These are phyloP conservation scores for Oryzias woworae DNA, from an alignment of 2,113 vertebrate genomes.

Conservation along the genomic window DNA sequence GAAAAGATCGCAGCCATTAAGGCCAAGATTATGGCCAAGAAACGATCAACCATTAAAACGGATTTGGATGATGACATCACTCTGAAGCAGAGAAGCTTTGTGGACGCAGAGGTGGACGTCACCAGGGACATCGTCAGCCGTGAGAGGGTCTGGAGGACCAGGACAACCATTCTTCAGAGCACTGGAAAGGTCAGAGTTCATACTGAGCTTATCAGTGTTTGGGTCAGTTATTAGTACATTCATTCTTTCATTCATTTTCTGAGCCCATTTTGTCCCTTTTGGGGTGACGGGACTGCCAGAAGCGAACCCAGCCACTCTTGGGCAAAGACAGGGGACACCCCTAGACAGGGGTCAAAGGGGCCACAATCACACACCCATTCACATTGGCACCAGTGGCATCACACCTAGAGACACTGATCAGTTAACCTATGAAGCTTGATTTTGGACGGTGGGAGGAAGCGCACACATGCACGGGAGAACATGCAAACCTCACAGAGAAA, in stretches of 20 bases:
- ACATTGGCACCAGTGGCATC: too few species aligned
- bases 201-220: background rate
- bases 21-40: slow-evolving; percentile 99
- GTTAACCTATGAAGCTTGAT: too few species aligned
- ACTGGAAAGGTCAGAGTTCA: slow-evolving; percentile 87
- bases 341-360: background rate
- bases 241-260: background rate
- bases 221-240: background rate
- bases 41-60: slow-evolving; percentile 97
- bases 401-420: too few species aligned
- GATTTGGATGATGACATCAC: slow-evolving; percentile 97
- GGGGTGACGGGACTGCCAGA: too few species aligned
- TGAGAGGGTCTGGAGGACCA: slow-evolving; percentile 95
- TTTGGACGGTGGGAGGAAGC: too few species aligned
- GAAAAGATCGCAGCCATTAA: slow-evolving; percentile 99
- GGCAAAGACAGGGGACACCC: too few species aligned
- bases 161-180: slow-evolving; percentile 98
- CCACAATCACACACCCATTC: too few species aligned
- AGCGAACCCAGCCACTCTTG: too few species aligned
- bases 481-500: too few species aligned
- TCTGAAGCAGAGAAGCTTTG: slow-evolving; percentile 97
- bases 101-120: slow-evolving; percentile 96
- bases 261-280: too few species aligned
- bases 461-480: too few species aligned
- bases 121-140: slow-evolving; percentile 98